Evolutionary conservation across 2,797 vertebrate genomes (phyloP).

Genomic region (Oryzias dopingdopingensis): DNA sequence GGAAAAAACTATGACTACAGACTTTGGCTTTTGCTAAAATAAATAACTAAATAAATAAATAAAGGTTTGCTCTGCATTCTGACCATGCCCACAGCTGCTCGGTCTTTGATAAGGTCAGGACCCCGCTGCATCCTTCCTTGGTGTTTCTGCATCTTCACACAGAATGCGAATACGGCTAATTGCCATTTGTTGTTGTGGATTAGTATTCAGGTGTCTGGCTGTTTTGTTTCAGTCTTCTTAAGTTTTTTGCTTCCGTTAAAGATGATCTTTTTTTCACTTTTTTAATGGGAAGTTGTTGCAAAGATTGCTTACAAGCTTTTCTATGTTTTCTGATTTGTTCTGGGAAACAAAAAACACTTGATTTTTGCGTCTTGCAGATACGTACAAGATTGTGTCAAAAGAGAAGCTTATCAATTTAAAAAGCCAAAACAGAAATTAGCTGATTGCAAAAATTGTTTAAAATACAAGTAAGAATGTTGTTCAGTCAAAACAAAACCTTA

Average conservation of each 20-base stretch:
- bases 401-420: too few relatives aligned
- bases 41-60: not conserved
- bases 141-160: conserved; percentile 45
- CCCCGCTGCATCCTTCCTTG: conserved; percentile 38
- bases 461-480: too few relatives aligned
- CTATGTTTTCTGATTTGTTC: too few relatives aligned
- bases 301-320: too few relatives aligned
- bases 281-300: too few relatives aligned
- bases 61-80: conserved; percentile 56
- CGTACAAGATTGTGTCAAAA: too few relatives aligned
- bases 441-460: too few relatives aligned
- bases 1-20: too few relatives aligned
- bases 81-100: conserved; percentile 25
- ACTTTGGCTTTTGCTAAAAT: not conserved
- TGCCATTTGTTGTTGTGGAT: conserved; percentile 55
- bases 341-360: too few relatives aligned
- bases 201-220: conserved; percentile 48
- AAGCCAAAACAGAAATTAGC: too few relatives aligned
- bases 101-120: conserved; percentile 76
- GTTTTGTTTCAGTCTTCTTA: not conserved
- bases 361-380: too few relatives aligned
- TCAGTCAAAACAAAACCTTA: too few relatives aligned
- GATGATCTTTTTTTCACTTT: not conserved
- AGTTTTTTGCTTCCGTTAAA: not conserved
- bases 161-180: conserved; percentile 71